phyloP scores from a whole-genome alignment of 1,140 invertebrate species.

The Drosophila nebulosa region DNA sequence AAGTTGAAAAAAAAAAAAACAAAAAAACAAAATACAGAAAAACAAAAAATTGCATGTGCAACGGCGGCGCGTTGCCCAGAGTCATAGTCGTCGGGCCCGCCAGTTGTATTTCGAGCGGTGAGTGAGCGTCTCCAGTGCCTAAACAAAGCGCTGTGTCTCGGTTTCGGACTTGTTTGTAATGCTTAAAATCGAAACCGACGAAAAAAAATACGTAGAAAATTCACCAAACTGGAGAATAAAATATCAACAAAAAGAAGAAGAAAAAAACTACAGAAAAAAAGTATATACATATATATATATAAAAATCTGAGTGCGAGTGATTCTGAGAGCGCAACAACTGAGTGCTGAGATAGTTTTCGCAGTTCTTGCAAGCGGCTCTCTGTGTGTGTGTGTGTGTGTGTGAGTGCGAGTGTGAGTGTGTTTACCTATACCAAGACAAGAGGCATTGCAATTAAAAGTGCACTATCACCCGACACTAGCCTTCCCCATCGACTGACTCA shows the following conservation, averaged over 20 bases:
- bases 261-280: constrained; percentile 51
- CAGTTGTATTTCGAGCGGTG: constrained; percentile 79
- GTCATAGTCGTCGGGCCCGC: constrained; percentile 38
- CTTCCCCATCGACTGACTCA: constrained; percentile 9
- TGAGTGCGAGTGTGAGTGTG: constrained; percentile 26
- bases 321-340: constrained; percentile 16
- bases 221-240: constrained; percentile 72
- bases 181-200: constrained; percentile 40
- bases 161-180: constrained; percentile 48
- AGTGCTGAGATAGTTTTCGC: constrained; percentile 12
- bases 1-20: constrained; percentile 37
- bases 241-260: constrained; percentile 26
- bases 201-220: constrained; percentile 31
- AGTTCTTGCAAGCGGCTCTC: background rate
- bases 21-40: constrained; percentile 25
- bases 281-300: constrained; percentile 36
- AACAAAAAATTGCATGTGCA: constrained; percentile 75
- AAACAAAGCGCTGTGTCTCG: constrained; percentile 59
- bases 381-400: constrained; percentile 1
- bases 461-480: constrained; percentile 46
- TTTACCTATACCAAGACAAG: background rate
- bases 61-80: constrained; percentile 53
- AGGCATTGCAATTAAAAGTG: constrained; percentile 66
- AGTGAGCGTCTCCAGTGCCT: constrained; percentile 69
- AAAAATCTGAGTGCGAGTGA: constrained; percentile 45